A percentile compares a stretch with the other conserved stretches of the same genome.
phyloP scores from a whole-genome alignment of 2,113 vertebrate genomes.

The Oxyura jamaicensis region DNA sequence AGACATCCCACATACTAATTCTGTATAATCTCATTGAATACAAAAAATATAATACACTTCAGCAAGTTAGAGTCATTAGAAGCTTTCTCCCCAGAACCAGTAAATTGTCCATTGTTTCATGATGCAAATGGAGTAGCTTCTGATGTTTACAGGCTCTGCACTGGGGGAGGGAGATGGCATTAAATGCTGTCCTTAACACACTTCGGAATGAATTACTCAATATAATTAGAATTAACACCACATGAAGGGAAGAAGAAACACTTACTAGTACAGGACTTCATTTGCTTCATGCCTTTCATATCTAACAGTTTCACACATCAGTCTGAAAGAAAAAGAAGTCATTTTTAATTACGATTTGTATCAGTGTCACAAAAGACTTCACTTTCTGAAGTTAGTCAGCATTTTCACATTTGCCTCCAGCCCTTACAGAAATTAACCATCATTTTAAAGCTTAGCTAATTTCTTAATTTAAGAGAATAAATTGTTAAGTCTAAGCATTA shows the following conservation, averaged over 20 bases:
- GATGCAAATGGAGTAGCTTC: background rate
- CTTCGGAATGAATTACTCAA: background rate
- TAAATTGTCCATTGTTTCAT: background rate
- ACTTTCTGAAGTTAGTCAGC: background rate
- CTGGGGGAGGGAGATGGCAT: background rate
- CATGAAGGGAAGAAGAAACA: constrained; percentile 48
- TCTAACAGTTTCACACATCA: constrained; percentile 97
- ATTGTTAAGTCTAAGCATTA: background rate
- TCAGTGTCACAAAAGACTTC: background rate
- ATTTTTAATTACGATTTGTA: background rate
- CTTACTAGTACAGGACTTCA: constrained; percentile 99
- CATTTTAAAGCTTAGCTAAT: background rate
- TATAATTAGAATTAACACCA: background rate
- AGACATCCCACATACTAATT: background rate
- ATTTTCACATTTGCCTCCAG: background rate
- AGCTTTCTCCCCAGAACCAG: background rate
- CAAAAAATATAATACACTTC: background rate
- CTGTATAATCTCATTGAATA: background rate
- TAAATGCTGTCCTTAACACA: background rate
- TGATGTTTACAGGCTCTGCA: background rate
- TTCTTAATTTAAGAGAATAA: background rate
- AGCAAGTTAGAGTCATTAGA: background rate
- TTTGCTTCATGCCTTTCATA: constrained; percentile 98
- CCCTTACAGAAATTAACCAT: background rate
- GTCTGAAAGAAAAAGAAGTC: constrained; percentile 78